Base-by-base conservation (phyloP, 2,888 invertebrate genomes). In the Seladonia tumulorum region DNA sequence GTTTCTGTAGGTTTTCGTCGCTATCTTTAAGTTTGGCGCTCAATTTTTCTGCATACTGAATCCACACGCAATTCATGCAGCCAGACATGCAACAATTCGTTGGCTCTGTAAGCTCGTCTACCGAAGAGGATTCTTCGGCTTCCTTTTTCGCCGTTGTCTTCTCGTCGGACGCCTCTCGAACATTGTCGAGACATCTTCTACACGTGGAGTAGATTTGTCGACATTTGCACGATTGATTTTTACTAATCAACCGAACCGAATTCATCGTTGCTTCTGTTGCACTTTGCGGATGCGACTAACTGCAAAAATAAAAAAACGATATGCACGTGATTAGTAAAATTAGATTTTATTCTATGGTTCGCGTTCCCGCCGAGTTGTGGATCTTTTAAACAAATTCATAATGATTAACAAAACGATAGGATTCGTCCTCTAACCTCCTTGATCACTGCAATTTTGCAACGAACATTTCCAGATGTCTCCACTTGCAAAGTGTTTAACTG, bases 31-130 rank as follows among this genome's bases (percentile, higher is more conserved):
- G 95, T 91, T 96, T 95, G 88, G 96, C 96, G 5, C 96, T 96
- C 71, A 99, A 92, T 39, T 97, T 96, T 91, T 98, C 97, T 0
- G 98, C 99, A 96, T 99, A 99, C 25, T 97, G 97, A 77, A 99
- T 97, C 97, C 98, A 99, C 8, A 99, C 99, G 94, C 99, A 99
- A 95, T 98, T 99, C 0, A 97, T 96, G 95, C 99, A 99, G 0
- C 99, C 99, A 0, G 98, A 98, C 96, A 97, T 97, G 93, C 99
- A 99, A 94, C 99, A 99, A 45, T 96, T 97, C 4, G 98, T 97
- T 0, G 99, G 99, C 25, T 96, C 96, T 0, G 96, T 96, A 92
- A 96, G 96, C 90, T 97, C 97, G 29, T 96, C 95, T 18, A 95
- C 47, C 25, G 81, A 77, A 7, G 47, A 45, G 18, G 49, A 12